Percentiles rank a stretch among this genome's conserved stretches.
These are phyloP conservation scores for Chrysemys picta DNA, from an alignment of 2,113 vertebrate genomes.

Conservation along the genomic window DNA sequence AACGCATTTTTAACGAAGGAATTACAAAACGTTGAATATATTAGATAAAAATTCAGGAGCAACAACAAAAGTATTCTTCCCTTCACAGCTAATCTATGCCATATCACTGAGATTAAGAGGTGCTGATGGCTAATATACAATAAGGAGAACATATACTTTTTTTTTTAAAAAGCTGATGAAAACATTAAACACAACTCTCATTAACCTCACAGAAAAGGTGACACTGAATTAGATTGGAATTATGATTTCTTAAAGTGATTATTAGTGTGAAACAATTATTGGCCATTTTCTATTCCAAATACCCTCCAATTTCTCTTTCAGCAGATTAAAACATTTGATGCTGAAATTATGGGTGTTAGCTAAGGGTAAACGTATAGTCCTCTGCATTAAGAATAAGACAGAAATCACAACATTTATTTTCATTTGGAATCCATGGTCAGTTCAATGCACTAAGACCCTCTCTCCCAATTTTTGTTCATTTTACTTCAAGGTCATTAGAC, in stretches of 20 bases:
- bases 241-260: background rate
- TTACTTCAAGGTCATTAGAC: background rate
- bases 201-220: background rate
- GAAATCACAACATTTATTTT: background rate
- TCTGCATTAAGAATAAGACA: background rate
- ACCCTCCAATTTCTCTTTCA: background rate
- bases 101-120: background rate
- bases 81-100: background rate
- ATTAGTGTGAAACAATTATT: background rate
- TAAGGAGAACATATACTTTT: background rate
- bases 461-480: background rate
- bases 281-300: background rate
- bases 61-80: background rate
- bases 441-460: fast-evolving
- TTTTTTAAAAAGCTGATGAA: background rate
- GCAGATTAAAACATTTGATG: background rate
- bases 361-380: too few relatives aligned
- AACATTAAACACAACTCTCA: background rate
- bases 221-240: background rate
- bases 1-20: background rate
- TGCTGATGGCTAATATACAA: background rate
- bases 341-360: background rate
- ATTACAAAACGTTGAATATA: background rate
- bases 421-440: background rate
- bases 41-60: conserved; percentile 25